phyloP scores from a whole-genome alignment of 2,888 invertebrate species.

The Meta bourneti region DNA sequence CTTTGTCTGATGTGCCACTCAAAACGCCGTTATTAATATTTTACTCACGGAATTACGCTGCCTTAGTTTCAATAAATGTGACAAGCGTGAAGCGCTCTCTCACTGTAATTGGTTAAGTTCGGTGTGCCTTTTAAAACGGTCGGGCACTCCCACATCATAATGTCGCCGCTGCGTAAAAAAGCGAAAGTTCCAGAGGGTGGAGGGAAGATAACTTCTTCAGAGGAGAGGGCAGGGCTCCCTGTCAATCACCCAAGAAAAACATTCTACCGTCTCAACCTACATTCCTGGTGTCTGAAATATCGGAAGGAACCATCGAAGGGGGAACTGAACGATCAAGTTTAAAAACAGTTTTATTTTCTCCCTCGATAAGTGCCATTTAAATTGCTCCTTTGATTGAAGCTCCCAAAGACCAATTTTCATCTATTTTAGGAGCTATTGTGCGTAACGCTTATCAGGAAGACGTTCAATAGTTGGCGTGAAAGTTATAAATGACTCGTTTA shows the following conservation, averaged over 20 bases:
- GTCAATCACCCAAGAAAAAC: slow-evolving; percentile 64
- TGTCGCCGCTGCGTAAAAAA: slow-evolving; percentile 16
- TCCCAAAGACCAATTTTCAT: slow-evolving; percentile 45
- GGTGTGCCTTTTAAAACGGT: slow-evolving; percentile 45
- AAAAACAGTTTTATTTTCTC: background rate
- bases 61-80: slow-evolving; percentile 57
- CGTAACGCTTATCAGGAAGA: slow-evolving; percentile 17
- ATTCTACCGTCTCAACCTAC: slow-evolving; percentile 52
- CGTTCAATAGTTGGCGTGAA: too few relatives aligned
- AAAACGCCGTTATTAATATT: slow-evolving; percentile 55
- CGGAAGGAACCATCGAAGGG: slow-evolving; percentile 5
- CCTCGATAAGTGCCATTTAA: slow-evolving; percentile 36
- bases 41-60: slow-evolving; percentile 58
- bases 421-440: slow-evolving; percentile 50
- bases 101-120: slow-evolving; percentile 46
- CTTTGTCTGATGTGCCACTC: slow-evolving; percentile 21
- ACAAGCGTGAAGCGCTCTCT: slow-evolving; percentile 63
- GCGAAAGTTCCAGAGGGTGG: slow-evolving; percentile 55
- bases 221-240: slow-evolving; percentile 58
- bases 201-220: slow-evolving; percentile 64
- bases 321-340: slow-evolving; percentile 2
- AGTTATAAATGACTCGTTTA: background rate
- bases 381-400: slow-evolving; percentile 40
- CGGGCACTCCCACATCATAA: slow-evolving; percentile 65
- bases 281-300: slow-evolving; percentile 28